phyloP scores from a whole-genome alignment of 1,140 invertebrate genomes.

The Hyles vespertilio region DNA sequence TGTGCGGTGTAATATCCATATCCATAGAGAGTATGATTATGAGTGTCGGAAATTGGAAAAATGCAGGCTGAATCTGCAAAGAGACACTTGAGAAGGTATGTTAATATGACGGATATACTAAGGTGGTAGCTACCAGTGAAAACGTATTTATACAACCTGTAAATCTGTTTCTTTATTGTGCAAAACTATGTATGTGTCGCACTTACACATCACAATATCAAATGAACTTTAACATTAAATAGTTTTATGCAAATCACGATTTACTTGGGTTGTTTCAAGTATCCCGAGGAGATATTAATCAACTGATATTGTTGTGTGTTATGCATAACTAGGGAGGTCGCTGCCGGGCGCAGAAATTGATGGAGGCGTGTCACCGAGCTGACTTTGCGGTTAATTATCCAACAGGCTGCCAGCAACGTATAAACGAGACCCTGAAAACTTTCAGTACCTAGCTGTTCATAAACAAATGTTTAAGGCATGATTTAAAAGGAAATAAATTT shows the following conservation, averaged over 20 bases:
- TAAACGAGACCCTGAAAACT: too few species aligned
- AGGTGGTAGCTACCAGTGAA: too few species aligned
- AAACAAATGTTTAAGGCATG: too few species aligned
- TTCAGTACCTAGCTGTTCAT: too few species aligned
- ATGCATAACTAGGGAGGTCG: slow-evolving; percentile 35
- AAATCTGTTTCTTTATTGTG: too few species aligned
- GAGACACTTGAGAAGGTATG: too few species aligned
- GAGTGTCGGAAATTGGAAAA: too few species aligned
- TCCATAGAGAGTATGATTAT: too few species aligned
- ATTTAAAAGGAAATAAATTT: background rate
- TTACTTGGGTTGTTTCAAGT: slow-evolving; percentile 43
- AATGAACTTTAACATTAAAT: slow-evolving; percentile 50
- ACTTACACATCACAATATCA: background rate
- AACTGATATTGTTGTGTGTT: slow-evolving; percentile 49
- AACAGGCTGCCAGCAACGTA: background rate
- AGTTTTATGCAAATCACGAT: slow-evolving; percentile 69
- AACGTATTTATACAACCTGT: too few species aligned
- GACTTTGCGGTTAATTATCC: slow-evolving; percentile 47
- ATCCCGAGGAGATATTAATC: slow-evolving; percentile 59
- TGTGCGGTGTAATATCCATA: too few species aligned
- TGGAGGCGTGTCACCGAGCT: slow-evolving; percentile 44
- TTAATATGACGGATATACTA: too few species aligned
- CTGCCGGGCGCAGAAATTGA: slow-evolving; percentile 37
- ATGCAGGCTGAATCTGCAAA: too few species aligned
- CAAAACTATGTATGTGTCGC: background rate